A percentile compares a stretch with the other conserved stretches of the same genome.
These are phyloP conservation scores for Rhombomys opimus DNA, from an alignment of 2,113 vertebrate genomes.

Conservation along the genomic window DNA sequence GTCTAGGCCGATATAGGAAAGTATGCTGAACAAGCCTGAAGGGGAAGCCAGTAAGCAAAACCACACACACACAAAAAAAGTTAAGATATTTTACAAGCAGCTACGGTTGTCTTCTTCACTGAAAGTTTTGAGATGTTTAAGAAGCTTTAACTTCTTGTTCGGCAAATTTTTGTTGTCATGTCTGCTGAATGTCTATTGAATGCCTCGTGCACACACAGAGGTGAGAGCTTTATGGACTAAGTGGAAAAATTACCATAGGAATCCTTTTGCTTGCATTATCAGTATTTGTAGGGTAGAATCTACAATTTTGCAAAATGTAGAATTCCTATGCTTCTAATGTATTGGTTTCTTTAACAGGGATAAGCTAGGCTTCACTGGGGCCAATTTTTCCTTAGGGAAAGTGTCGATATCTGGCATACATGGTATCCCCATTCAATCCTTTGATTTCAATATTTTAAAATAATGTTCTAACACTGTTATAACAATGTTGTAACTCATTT, in stretches of 20 bases:
- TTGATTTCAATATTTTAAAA: background rate
- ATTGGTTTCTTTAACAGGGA: background rate
- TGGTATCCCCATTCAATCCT: background rate
- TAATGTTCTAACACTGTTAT: background rate
- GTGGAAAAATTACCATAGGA: background rate
- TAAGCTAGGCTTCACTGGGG: background rate
- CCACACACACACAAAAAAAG: no score
- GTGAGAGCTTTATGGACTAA: background rate
- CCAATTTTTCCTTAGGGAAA: background rate
- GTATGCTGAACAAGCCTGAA: background rate
- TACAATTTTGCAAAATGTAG: background rate
- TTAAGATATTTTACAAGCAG: background rate
- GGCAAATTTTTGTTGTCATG: background rate
- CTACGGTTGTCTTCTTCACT: background rate
- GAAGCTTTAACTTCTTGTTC: no score
- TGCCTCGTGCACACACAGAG: background rate
- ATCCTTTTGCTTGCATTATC: background rate
- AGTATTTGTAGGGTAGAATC: background rate
- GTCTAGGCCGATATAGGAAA: background rate
- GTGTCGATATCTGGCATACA: accelerated
- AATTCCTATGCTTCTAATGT: background rate
- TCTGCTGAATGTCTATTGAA: background rate
- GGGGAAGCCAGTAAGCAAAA: background rate
- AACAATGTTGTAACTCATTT: background rate
- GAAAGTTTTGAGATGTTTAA: background rate